phyloP scores from a whole-genome alignment of 2,888 invertebrate species.

The Drosophila incognita region DNA sequence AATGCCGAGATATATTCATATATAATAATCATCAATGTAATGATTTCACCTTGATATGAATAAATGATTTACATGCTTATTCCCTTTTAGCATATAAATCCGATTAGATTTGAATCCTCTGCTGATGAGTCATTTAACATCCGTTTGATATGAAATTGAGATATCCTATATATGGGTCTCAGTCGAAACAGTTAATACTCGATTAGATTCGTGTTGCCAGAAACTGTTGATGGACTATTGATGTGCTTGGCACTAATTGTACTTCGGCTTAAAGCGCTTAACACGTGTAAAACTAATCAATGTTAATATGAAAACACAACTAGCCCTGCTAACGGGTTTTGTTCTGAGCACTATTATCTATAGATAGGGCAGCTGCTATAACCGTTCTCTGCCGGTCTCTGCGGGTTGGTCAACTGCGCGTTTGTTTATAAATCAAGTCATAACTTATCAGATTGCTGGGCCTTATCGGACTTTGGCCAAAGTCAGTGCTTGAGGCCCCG shows the following conservation, averaged over 20 bases:
- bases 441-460: constrained; percentile 39
- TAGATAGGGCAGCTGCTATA: constrained; percentile 22
- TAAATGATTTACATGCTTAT: not conserved
- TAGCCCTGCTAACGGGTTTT: constrained; percentile 2
- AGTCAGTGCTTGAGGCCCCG: constrained; percentile 53
- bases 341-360: constrained; percentile 22
- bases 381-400: not conserved
- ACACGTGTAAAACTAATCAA: constrained; percentile 37
- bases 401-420: constrained; percentile 9
- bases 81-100: not conserved
- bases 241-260: constrained; percentile 30
- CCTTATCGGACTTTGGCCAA: constrained; percentile 63
- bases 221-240: not conserved
- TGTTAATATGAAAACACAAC: constrained; percentile 7
- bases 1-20: not conserved
- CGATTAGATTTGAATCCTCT: not conserved
- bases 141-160: not conserved
- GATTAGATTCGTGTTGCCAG: constrained; percentile 23
- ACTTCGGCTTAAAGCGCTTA: constrained; percentile 4
- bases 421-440: constrained; percentile 43
- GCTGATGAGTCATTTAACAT: constrained; percentile 16
- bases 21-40: not conserved
- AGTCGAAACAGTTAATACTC: not conserved
- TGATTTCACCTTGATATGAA: not conserved
- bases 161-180: not conserved